Base-by-base conservation (phyloP, 1,140 invertebrate species). In the Micrasema minimum region DNA sequence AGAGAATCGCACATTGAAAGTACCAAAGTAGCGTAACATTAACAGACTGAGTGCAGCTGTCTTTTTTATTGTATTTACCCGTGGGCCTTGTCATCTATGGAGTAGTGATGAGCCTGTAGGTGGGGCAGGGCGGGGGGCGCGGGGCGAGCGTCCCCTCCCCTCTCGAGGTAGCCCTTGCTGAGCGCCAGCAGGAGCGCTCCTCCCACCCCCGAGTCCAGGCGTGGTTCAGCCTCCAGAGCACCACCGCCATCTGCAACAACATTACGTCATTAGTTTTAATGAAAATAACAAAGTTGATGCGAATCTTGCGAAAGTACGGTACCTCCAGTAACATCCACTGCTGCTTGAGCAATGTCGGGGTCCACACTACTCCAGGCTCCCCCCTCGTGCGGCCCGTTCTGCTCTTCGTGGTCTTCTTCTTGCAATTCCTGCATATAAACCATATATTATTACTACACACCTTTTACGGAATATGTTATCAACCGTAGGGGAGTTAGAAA, bases 51-150 rank as follows among this genome's bases (percentile, higher is more conserved):
- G n/a, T n/a, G n/a, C n/a, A n/a, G n/a, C n/a, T n/a, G n/a, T n/a
- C n/a, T n/a, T n/a, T n/a, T n/a, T n/a, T n/a, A n/a, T n/a, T n/a
- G 18, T 9, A 72, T 53, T 84, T 87, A 91, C 85, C 90, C 89
- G 78, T 94, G 91, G 72, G 91, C 89, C 85, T 99, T 99, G 80
- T 99, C 97, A 81, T 99, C 97, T 79, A 99, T 99, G 20, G 94
- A 96, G 85, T 98, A 99, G 85, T 97, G 92, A 77, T 96, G 88
- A 2, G 95, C 96, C 81, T 94, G 89, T 11, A 98, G 81, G 81
- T 85, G 81, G 0, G 75, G 68, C 20, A 76, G 51, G 55, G 72
- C 74, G 4, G 78, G 73, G 81, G 90, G 88, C 37, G 92, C 89
- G 82, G 92, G 88, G 76, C 90, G 82, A n/a, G 89, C 88, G 67